Base-by-base conservation (phyloP, 2,113 vertebrate species). In the Gorsachius goisagi region DNA sequence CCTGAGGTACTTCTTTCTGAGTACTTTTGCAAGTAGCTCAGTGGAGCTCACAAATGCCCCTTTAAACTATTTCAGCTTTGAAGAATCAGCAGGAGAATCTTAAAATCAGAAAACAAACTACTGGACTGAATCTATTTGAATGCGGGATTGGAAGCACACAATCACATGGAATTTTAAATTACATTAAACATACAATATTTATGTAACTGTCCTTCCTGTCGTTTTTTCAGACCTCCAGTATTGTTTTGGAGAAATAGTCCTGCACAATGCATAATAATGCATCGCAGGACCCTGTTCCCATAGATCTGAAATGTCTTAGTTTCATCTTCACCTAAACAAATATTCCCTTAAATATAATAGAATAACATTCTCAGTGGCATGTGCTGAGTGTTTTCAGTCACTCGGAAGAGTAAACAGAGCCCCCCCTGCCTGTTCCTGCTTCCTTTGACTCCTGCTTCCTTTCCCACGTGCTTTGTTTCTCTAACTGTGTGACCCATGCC, bases 401-500 rank as follows among this genome's bases (percentile, higher is more conserved):
- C 45, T 87, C 73, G 74, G 77, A 78, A 90, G 66, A 85, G 55
- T 79, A 96, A 97, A 95, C 80, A 96, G 37, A 60, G 16, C 37
- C 76, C 86, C 64, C 64, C 72, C 62, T 83, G 93, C 59, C 47
- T 88, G 50, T 87, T 96, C 86, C 90, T 87, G 67, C 73, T 92
- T 95, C 94, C 88, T 90, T 17, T 87, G 84, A 28, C 66, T 93
- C 27, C 69, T 55, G 71, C 77, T 96, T 94, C 92, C 95, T 95
- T 97, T 97, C 96, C 95, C 95, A 97, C 0, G 5, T 93, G 86
- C 58, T 85, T 67, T 84, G 41, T 89, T 92, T 95, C 84, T 92
- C 83, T 83, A 47, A 62, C 88, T 37, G 9, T 71, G 88, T 91
- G 94, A 92, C 86, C 92, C 50, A 6, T 11, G 66, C 41, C 37